These are phyloP conservation scores for Myrmophylax atrothorax DNA, from an alignment of 2,113 vertebrate species.

Conservation along the genomic window DNA sequence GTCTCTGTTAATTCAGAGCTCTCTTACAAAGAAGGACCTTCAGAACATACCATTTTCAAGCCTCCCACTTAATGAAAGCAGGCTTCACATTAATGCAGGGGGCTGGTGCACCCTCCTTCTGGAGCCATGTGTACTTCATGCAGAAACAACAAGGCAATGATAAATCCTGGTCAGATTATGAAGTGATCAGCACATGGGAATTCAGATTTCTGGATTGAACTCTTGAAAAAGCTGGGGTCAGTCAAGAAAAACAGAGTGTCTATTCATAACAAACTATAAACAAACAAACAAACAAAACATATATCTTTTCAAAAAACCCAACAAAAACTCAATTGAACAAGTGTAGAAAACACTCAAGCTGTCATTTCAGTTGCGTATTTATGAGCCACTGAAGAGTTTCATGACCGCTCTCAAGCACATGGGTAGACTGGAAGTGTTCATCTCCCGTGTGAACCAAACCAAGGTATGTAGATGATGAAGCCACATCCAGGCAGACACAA, in stretches of 20 bases:
- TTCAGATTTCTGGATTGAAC: background rate
- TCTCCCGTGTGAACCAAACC: conserved; percentile 35
- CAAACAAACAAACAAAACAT: conserved; percentile 22
- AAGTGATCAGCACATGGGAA: background rate
- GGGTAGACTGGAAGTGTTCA: conserved; percentile 26
- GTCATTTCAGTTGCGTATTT: conserved; percentile 37
- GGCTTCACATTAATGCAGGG: background rate
- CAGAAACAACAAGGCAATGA: conserved; percentile 27
- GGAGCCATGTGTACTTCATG: conserved; percentile 11
- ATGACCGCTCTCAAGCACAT: background rate
- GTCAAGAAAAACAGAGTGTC: background rate
- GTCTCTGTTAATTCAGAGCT: background rate
- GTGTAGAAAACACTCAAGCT: conserved; percentile 45
- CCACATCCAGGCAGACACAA: conserved; percentile 58
- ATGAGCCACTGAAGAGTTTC: conserved; percentile 52
- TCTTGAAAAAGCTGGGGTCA: conserved; percentile 46
- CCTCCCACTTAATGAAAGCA: background rate
- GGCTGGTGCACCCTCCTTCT: conserved; percentile 2
- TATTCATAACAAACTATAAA: conserved; percentile 33
- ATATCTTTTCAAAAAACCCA: background rate
- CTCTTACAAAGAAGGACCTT: background rate
- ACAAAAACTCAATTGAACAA: background rate
- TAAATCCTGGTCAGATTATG: background rate
- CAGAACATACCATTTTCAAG: background rate
- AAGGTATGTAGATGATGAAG: conserved; percentile 38